Percentiles rank a stretch among this genome's conserved stretches.
phyloP scores from a whole-genome alignment of 2,888 invertebrate genomes.

The Andrena camellia region DNA sequence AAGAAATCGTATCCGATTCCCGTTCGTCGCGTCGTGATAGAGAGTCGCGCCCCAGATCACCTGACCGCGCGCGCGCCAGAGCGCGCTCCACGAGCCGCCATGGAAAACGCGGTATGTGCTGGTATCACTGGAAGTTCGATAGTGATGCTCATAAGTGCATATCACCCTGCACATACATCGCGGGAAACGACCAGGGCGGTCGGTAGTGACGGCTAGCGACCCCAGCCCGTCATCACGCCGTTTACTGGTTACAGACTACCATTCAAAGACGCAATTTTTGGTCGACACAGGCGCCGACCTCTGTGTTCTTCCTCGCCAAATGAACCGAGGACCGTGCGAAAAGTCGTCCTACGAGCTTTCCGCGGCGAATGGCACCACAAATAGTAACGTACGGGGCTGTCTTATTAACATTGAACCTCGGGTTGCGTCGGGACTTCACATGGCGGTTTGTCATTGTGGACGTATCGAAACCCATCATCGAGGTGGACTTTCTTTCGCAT shows the following conservation, averaged over 20 bases:
- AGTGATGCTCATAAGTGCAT: neutral
- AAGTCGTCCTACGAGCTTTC: neutral
- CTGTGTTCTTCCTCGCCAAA: neutral
- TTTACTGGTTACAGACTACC: slow-evolving; percentile 1
- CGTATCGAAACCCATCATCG: slow-evolving; percentile 8
- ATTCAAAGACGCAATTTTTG: neutral
- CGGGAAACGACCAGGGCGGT: slow-evolving; percentile 6
- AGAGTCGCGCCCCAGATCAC: neutral
- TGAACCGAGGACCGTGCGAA: neutral
- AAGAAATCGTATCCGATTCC: neutral
- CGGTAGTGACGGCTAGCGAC: slow-evolving; percentile 9
- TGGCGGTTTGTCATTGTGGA: neutral
- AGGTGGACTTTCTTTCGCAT: neutral
- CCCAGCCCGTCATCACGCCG: neutral
- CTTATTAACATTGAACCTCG: neutral
- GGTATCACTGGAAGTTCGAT: slow-evolving; percentile 4
- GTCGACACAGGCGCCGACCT: neutral
- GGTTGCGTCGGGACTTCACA: neutral
- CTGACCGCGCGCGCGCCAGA: neutral
- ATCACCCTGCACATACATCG: neutral
- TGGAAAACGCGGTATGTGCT: neutral
- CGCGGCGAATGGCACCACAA: slow-evolving; percentile 14
- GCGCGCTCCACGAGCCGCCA: neutral
- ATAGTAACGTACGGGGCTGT: slow-evolving; percentile 11
- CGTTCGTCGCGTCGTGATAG: neutral